Base-by-base conservation (phyloP, 2,888 invertebrate genomes). In the Barypeithes pellucidus region DNA sequence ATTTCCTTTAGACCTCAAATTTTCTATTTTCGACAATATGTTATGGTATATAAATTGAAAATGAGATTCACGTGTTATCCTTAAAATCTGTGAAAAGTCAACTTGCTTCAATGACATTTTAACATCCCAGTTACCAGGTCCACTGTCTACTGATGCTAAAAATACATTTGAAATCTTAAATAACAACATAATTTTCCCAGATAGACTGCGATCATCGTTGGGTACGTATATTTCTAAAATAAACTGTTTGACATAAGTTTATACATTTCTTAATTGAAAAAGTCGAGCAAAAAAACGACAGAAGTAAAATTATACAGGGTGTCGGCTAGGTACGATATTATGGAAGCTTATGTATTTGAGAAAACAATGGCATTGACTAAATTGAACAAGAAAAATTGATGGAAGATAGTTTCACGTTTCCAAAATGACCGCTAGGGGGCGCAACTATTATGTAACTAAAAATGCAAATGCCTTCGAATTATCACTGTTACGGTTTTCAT, bases 121-220 rank as follows among this genome's bases (percentile, higher is more conserved):
- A 57, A 57, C 54, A 57, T 57, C 52, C 52, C 54, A 57, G 54
- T 57, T 57, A 57, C 54, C 54, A 57, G 33, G 54, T 57, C 54
- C 54, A 57, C 33, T 57, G 54, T 57, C 54, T 57, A 57, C 54
- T 33, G 54, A 33, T 29, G 54, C 54, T 57, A 57, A 57, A 57
- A 57, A 57, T 57, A 57, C 16, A 33, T 33, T 33, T 33, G 9
- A 33, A 57, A 57, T 57, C 12, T 57, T 57, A 57, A 57, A 33
- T 33, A 33, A 33, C 54, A 57, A 33, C 33, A 57, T 33, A 57
- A 57, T 57, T 57, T 57, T 57, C 54, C 33, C 54, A 14, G 33
- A 52, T 52, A 33, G 29, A 33, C 33, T 57, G 33, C 54, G 33
- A 33, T 57, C 24, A 33, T n/a, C 33, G 24, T 33, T 57, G n/a